Conservation (phyloP, 1,140 invertebrate genomes). For the Calliphora vicina region DNA sequence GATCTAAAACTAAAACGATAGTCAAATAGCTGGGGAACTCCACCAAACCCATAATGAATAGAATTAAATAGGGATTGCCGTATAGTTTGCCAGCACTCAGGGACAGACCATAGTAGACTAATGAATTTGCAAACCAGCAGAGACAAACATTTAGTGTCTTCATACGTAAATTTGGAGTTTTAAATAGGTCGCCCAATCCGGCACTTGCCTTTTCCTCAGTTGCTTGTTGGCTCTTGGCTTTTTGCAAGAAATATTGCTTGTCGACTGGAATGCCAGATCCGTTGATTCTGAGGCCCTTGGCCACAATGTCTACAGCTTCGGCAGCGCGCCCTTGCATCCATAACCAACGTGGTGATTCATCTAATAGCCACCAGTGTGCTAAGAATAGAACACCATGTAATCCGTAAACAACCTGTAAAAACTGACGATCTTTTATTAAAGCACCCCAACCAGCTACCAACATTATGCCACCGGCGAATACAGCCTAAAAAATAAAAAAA, state of each 20-base stretch:
- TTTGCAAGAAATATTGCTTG: conserved; percentile 69
- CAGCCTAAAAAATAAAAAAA: conserved; percentile 58
- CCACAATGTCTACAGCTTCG: conserved; percentile 77
- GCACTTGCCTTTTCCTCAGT: conserved; percentile 63
- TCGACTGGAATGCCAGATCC: conserved; percentile 70
- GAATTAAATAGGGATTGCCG: conserved; percentile 85
- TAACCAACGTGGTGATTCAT: conserved; percentile 85
- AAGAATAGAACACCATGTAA: conserved; percentile 77
- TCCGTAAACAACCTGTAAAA: conserved; percentile 82
- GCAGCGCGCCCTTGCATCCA: conserved; percentile 78
- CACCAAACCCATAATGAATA: conserved; percentile 81
- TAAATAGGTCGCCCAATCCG: conserved; percentile 75
- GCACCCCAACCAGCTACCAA: conserved; percentile 83
- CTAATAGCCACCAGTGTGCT: conserved; percentile 84
- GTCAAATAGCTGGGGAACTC: conserved; percentile 84
- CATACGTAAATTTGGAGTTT: conserved; percentile 78
- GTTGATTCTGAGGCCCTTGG: conserved; percentile 77
- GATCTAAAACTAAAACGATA: conserved; percentile 76
- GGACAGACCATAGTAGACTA: conserved; percentile 87
- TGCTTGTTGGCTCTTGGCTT: conserved; percentile 66
- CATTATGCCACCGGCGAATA: conserved; percentile 85
- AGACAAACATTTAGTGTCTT: conserved; percentile 84
- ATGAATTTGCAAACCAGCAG: conserved; percentile 87
- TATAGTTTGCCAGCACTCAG: conserved; percentile 78
- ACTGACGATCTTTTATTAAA: conserved; percentile 76